Base-by-base conservation (phyloP, 2,888 invertebrate genomes). In the Pantelozetes paolii region DNA sequence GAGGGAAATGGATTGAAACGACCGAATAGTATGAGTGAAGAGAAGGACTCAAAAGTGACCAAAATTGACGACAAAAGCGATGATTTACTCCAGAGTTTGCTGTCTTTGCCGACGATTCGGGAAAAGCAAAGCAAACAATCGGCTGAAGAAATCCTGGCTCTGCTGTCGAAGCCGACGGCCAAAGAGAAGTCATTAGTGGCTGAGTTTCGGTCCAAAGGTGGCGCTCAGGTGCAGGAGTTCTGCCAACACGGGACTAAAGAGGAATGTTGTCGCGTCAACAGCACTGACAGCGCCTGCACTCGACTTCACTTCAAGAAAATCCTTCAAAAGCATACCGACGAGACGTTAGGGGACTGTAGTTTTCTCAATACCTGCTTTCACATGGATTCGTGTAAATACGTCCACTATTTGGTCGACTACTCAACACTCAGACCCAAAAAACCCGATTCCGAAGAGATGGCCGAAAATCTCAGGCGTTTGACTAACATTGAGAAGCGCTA, bases 361-460 rank as follows among this genome's bases (percentile, higher is more conserved):
- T 98, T 98, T 82, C 86, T 98, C 2, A 98, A 98, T 82, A 98
- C 97, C 0, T 98, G 97, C 82, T 98, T 98, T 82, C 97, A 98
- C 81, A 97, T 98, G 96, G 96, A 97, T 79, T 94, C 92, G 50
- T 98, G 97, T 88, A 90, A 91, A 84, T 96, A 96, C 81, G 96
- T 98, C 0, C 97, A 98, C 82, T 98, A 98, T 80, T 94, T 97
- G 84, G 96, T 98, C 0, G 96, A 97, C 36, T 40, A 71, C n/a
- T 30, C 57, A 6, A 75, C 73, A 2, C 23, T 71, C 23, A 75
- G 59, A 59, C 57, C 30, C 13, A 67, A 45, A 36, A 40, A 30
- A 32, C 1, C 18, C 18, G 67, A 67, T 20, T 13, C 67, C 9
- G 28, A 8, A 2, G 15, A 36, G 13, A 11, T 3, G 3, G 23